phyloP scores from a whole-genome alignment of 2,113 vertebrate genomes.

The Orycteropus afer region DNA sequence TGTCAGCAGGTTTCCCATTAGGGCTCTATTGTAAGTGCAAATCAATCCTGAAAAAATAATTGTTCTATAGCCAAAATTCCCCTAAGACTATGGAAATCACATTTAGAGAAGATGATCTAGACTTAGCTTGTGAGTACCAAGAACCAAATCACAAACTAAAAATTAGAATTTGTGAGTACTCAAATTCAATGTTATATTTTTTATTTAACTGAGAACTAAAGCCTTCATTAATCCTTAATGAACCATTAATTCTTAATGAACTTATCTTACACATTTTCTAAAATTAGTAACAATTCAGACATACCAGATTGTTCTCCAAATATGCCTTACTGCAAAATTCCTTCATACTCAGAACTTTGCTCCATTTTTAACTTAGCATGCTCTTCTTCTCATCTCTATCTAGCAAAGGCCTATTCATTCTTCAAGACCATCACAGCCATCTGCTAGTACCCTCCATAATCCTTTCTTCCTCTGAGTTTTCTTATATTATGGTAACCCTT shows the following conservation, averaged over 20 bases:
- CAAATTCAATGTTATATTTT: slow-evolving; percentile 55
- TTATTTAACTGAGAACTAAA: slow-evolving; percentile 44
- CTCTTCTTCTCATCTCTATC: neutral
- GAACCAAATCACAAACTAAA: slow-evolving; percentile 37
- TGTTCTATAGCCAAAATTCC: slow-evolving; percentile 24
- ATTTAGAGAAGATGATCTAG: neutral
- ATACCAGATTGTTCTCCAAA: neutral
- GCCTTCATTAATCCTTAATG: slow-evolving; percentile 36
- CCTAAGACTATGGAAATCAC: neutral
- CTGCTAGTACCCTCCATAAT: neutral
- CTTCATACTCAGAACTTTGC: neutral
- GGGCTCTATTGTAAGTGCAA: slow-evolving; percentile 17
- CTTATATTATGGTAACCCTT: neutral
- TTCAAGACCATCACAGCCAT: neutral
- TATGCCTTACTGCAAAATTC: neutral
- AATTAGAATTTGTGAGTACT: slow-evolving; percentile 35
- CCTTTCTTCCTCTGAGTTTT: neutral
- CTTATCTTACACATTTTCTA: neutral
- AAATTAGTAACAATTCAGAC: neutral
- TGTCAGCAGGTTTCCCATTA: neutral
- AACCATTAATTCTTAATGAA: slow-evolving; percentile 17
- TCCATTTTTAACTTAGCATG: neutral
- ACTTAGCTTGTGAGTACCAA: neutral
- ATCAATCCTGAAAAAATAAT: neutral
- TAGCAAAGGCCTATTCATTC: neutral